Percentiles rank a stretch among this genome's conserved stretches.
Evolutionary conservation across 2,888 invertebrate species (phyloP).

Genomic region (Acanthosoma haemorrhoidale): DNA sequence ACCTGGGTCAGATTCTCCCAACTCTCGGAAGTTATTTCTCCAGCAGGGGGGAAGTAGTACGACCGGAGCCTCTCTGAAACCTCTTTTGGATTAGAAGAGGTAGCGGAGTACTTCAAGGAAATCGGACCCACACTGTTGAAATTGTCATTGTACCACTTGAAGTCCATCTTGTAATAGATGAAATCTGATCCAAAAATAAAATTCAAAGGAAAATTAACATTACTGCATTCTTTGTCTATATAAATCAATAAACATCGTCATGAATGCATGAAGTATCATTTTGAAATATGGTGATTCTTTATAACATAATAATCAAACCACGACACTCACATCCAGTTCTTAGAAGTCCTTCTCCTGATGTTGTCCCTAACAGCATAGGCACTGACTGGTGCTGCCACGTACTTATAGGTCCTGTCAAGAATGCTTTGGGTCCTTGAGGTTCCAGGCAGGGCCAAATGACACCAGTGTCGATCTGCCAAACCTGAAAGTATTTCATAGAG

Average conservation of each 20-base stretch:
- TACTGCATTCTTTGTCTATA: too few species aligned
- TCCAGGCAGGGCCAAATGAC: conserved; percentile 13
- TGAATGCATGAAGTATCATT: too few species aligned
- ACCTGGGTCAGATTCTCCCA: conserved; percentile 6
- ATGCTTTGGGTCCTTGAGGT: conserved; percentile 11
- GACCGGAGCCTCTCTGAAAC: not conserved
- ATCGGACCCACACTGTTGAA: not conserved
- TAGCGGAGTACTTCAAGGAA: not conserved
- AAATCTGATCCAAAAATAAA: not conserved
- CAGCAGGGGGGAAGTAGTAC: not conserved
- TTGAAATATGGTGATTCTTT: too few species aligned
- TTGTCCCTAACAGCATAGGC: conserved; percentile 12
- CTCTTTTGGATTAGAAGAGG: not conserved
- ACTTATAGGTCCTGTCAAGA: conserved; percentile 1
- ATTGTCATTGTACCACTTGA: not conserved
- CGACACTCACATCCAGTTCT: not conserved
- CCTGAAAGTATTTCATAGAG: too few species aligned
- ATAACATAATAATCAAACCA: too few species aligned
- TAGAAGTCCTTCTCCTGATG: conserved; percentile 18
- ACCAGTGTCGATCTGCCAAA: conserved; percentile 23
- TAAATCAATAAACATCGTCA: too few species aligned
- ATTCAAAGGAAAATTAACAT: too few species aligned
- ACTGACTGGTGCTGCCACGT: conserved; percentile 1
- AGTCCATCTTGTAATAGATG: not conserved
- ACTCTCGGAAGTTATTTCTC: not conserved